Evolutionary conservation across 2,888 invertebrate genomes (phyloP), one percentile per base, ranked within the genome.

Genomic region (Pyrocoelia pectoralis): DNA sequence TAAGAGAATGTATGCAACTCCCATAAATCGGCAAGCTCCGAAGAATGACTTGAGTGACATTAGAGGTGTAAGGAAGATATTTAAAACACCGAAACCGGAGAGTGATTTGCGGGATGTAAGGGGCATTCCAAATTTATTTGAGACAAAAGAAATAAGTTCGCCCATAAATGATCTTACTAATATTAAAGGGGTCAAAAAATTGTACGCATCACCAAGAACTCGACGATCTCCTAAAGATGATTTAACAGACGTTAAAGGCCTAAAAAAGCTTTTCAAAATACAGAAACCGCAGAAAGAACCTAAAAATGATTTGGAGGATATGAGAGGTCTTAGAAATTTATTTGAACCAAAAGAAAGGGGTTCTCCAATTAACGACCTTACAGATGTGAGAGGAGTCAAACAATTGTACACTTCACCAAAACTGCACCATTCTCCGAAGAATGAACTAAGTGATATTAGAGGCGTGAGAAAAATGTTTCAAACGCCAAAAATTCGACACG

Each of bases 251-350:
- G 28, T 62, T 12, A 29, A n/a, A 49, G 64, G 64, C 14, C 19
- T 64, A 1, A 59, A 60, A 8, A 17, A 52, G 38, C 12, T 69
- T 9, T 24, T 70, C 13, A 29, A 6, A 19, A 66, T 65, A n/a
- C 68, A 70, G 1, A 65, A 55, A 54, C 46, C 29, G 5, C 61
- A 64, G 43, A 74, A 71, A 50, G 67, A 71, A 0, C 81, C 82
- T 0, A 68, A 59, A 1, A 78, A 81, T 65, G 79, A 81, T 62
- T 69, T 80, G 17, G 71, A 73, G 12, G 76, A 83, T 43, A 80
- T 83, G 0, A 78, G 79, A 0, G 83, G 83, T 1, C 81, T 83
- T 0, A 82, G 80, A 74, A 68, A 61, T 38, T 53, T 79, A 1
- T 76, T 80, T 53, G 68, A 63, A 8, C 71, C 68, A 10, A 59